Base-by-base conservation (phyloP, 1,140 invertebrate species). In the Eurosta solidaginis region DNA sequence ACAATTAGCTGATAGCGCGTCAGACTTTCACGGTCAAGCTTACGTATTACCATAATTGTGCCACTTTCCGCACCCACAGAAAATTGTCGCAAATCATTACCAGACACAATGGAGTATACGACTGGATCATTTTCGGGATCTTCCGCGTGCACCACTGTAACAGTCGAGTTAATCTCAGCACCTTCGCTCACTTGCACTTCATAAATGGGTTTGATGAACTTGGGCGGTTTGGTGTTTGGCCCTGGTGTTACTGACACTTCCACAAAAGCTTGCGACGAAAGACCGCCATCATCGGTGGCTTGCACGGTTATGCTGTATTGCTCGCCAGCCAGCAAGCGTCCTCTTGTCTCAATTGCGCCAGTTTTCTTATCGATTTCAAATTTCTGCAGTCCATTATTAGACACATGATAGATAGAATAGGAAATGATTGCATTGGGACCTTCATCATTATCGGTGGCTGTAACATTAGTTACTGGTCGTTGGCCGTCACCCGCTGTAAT, bases 71-170 rank as follows among this genome's bases (percentile, higher is more conserved):
- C 90, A 54, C 95, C 94, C 49, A 97, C 95, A 0, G 92, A 90
- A 84, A 97, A 97, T 84, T 96, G 95, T 17, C 93, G 89, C 1
- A 96, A 89, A 84, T 96, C 94, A 85, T 97, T 96, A 22, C 95
- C 96, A 6, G 93, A 95, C 40, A 94, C 89, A 73, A 97, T 96
- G 1, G 93, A 93, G 86, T 96, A 97, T 0, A 92, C 92, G 0
- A 97, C 93, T 0, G 92, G 92, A 88, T 96, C 95, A 82, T 95
- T 95, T 89, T 97, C 96, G 25, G 95, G 95, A 90, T 97, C 96
- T 80, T 92, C 89, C 1, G 96, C 95, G 92, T 95, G 88, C 1
- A 91, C 90, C 6, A 92, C 93, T 0, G 93, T 92, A 1, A 96
- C 94, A 1, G 94, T 94, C 2, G 95, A 94, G 82, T 95, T 95